Percentiles rank a stretch among this genome's conserved stretches.
phyloP scores from a whole-genome alignment of 2,113 vertebrate genomes.

The Cavia aperea region DNA sequence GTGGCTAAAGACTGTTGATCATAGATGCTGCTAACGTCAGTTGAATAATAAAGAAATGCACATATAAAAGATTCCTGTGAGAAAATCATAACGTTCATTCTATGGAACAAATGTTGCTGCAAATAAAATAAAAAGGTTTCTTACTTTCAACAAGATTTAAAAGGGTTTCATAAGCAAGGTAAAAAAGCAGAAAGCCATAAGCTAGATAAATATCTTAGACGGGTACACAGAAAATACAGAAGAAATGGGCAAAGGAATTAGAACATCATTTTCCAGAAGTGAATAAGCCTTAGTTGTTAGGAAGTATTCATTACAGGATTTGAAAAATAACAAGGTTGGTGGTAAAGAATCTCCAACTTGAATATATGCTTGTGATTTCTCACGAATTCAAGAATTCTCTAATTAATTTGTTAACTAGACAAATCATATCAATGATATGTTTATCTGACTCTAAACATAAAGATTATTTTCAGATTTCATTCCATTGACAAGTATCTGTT shows the following conservation, averaged over 20 bases:
- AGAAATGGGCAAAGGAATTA: neutral
- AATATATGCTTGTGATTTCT: neutral
- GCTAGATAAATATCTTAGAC: neutral
- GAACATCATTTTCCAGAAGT: neutral
- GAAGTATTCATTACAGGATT: neutral
- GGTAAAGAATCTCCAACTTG: neutral
- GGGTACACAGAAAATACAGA: neutral
- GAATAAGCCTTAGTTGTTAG: neutral
- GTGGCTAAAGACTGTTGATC: neutral
- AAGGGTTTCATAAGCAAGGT: neutral
- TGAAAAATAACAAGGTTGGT: neutral
- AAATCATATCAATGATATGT: neutral
- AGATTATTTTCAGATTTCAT: neutral
- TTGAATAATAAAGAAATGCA: neutral
- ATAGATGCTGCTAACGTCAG: neutral
- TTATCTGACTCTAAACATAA: neutral
- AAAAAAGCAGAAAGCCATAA: neutral
- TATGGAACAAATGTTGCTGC: neutral
- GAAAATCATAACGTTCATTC: neutral
- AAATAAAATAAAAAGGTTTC: neutral
- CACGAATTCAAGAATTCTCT: neutral
- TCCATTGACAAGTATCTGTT: neutral
- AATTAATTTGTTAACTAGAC: neutral
- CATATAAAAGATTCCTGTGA: neutral
- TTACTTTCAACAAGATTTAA: neutral